Percentiles rank a stretch among this genome's conserved stretches.
These are phyloP conservation scores for Macaria notata DNA, from an alignment of 2,888 invertebrate genomes.

Conservation along the genomic window DNA sequence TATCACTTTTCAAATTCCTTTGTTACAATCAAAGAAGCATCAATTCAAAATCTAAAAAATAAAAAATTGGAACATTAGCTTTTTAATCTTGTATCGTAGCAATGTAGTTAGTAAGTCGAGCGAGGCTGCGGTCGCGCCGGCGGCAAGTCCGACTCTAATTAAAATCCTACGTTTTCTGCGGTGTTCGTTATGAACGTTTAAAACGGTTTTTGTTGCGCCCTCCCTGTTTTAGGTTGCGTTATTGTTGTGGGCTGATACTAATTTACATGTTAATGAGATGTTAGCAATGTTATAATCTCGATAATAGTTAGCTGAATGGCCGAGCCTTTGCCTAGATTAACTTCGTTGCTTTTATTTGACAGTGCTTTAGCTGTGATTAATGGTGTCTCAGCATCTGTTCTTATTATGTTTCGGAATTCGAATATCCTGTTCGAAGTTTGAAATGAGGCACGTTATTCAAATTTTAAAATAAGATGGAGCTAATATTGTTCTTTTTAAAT, in stretches of 20 bases:
- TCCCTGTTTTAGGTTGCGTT: slow-evolving; percentile 65
- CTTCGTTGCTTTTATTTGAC: slow-evolving; percentile 26
- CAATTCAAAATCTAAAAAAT: slow-evolving; percentile 25
- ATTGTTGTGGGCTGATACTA: slow-evolving; percentile 74
- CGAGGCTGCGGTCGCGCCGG: slow-evolving; percentile 65
- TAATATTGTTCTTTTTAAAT: neutral
- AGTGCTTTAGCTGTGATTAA: slow-evolving; percentile 17
- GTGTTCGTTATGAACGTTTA: slow-evolving; percentile 76
- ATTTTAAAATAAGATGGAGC: neutral
- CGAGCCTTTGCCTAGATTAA: slow-evolving; percentile 39
- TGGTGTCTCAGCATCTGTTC: neutral
- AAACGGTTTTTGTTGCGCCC: slow-evolving; percentile 70
- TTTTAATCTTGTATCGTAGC: slow-evolving; percentile 19
- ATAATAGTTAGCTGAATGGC: slow-evolving; percentile 45
- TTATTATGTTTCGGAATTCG: neutral
- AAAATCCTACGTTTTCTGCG: slow-evolving; percentile 76
- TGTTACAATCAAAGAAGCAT: too few species aligned
- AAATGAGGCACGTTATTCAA: neutral
- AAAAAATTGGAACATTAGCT: slow-evolving; percentile 43
- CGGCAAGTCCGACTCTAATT: slow-evolving; percentile 73
- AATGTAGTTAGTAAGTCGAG: slow-evolving; percentile 14
- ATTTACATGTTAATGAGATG: slow-evolving; percentile 79
- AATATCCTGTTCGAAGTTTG: slow-evolving; percentile 2
- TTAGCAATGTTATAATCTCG: slow-evolving; percentile 47
- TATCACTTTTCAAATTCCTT: too few species aligned